phyloP scores from a whole-genome alignment of 2,888 invertebrate species.

The Chirona hameri region DNA sequence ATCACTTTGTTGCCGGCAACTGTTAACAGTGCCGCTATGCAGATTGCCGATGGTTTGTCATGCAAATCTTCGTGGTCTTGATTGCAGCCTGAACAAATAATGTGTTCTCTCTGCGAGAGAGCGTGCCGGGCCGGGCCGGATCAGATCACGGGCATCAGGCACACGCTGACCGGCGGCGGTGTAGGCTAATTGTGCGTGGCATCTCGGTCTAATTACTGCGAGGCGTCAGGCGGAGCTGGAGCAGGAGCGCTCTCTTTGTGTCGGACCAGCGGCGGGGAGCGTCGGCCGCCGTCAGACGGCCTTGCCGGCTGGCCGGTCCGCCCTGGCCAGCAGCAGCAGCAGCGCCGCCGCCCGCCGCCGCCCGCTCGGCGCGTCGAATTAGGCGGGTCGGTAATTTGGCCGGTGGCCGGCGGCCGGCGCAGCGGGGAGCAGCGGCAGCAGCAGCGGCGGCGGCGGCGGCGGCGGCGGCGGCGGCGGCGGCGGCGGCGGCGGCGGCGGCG shows the following conservation, averaged over 20 bases:
- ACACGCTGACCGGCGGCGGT: neutral
- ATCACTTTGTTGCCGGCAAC: conserved; percentile 13
- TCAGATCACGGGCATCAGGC: neutral
- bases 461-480: conserved; percentile 6
- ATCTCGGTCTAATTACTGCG: neutral
- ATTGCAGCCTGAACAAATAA: neutral
- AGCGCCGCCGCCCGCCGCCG: neutral
- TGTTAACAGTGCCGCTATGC: conserved; percentile 12
- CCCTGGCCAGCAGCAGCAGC: neutral
- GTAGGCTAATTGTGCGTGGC: neutral
- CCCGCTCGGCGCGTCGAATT: conserved; percentile 4
- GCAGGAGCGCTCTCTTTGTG: neutral
- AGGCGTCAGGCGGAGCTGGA: neutral
- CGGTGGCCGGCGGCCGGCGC: conserved; percentile 12
- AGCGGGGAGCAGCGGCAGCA: neutral
- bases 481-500: neutral
- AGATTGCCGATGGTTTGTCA: neutral
- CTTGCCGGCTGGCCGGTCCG: neutral
- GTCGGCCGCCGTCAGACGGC: neutral
- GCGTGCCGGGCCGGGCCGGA: neutral
- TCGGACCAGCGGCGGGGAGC: neutral
- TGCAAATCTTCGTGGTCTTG: neutral
- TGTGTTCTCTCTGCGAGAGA: neutral
- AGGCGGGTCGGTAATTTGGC: neutral
- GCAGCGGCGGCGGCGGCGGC: neutral